Evolutionary conservation across 2,113 vertebrate genomes (phyloP).

Genomic region (Rhinopomastus cyanomelas): DNA sequence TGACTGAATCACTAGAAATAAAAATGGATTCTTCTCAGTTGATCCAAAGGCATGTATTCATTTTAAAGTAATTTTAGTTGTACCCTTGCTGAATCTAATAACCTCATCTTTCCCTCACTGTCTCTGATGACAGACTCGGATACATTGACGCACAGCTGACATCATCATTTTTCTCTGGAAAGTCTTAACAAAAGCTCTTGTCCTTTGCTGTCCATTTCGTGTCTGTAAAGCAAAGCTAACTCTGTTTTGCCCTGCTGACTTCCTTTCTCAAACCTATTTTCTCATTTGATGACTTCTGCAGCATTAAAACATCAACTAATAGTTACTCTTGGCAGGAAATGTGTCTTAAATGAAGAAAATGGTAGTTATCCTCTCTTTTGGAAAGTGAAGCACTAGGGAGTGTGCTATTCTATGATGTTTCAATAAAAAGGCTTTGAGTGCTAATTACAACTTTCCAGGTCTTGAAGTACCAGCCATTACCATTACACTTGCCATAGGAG

Average conservation of each 20-base stretch:
- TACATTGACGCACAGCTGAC: background rate
- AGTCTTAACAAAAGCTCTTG: background rate
- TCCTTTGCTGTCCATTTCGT: background rate
- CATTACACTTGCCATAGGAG: background rate
- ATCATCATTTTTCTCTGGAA: background rate
- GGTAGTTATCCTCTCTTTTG: background rate
- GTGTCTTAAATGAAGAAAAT: background rate
- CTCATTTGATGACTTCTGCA: background rate
- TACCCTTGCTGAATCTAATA: background rate
- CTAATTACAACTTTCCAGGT: background rate
- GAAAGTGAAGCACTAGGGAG: background rate
- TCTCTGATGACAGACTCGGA: background rate
- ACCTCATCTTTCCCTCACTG: background rate
- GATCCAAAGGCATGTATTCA: background rate
- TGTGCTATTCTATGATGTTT: background rate
- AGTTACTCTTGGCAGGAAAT: background rate
- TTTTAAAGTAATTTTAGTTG: background rate
- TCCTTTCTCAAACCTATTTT: constrained; percentile 8
- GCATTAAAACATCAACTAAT: background rate
- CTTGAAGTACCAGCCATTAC: background rate
- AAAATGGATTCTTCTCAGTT: background rate
- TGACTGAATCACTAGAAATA: background rate
- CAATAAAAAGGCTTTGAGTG: background rate
- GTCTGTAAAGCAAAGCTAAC: background rate
- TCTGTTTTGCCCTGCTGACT: background rate